These are phyloP conservation scores for Aulostomus chinensis DNA, from an alignment of 2,797 vertebrate species.

Conservation along the genomic window DNA sequence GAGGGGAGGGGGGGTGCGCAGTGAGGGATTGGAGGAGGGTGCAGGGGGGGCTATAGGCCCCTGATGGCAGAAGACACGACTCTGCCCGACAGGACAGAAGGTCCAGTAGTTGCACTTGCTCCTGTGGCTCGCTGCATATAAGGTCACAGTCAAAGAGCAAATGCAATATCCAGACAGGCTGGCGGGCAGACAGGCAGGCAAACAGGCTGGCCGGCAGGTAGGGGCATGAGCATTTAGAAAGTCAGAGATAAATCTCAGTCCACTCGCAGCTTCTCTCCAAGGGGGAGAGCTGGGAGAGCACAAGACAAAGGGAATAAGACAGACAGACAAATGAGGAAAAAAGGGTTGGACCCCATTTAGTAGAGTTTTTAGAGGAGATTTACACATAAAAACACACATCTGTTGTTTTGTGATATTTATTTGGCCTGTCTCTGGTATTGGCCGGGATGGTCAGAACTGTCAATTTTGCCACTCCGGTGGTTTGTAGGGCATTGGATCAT, in stretches of 20 bases:
- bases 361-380: background rate
- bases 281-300: slow-evolving; percentile 21
- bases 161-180: slow-evolving; percentile 71
- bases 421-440: background rate
- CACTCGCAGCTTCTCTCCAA: slow-evolving; percentile 49
- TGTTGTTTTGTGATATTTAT: slow-evolving; percentile 14
- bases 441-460: slow-evolving; percentile 46
- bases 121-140: slow-evolving; percentile 66
- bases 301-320: slow-evolving; percentile 31
- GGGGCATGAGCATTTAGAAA: slow-evolving; percentile 55
- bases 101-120: slow-evolving; percentile 59
- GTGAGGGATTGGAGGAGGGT: slow-evolving; percentile 18
- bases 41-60: slow-evolving; percentile 18
- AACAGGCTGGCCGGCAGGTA: slow-evolving; percentile 49
- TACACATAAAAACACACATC: no score
- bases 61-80: slow-evolving; percentile 50
- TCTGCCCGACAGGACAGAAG: slow-evolving; percentile 62
- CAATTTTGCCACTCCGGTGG: slow-evolving; percentile 20
- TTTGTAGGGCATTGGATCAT: slow-evolving; percentile 63
- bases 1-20: slow-evolving; percentile 19
- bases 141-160: slow-evolving; percentile 80
- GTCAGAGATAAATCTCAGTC: slow-evolving; percentile 67
- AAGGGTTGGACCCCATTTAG: background rate
- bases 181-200: slow-evolving; percentile 40
- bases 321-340: slow-evolving; percentile 17